Evolutionary conservation across 2,113 vertebrate genomes (phyloP), one percentile per base, ranked within the genome.

Genomic region (Azemiops feae): DNA sequence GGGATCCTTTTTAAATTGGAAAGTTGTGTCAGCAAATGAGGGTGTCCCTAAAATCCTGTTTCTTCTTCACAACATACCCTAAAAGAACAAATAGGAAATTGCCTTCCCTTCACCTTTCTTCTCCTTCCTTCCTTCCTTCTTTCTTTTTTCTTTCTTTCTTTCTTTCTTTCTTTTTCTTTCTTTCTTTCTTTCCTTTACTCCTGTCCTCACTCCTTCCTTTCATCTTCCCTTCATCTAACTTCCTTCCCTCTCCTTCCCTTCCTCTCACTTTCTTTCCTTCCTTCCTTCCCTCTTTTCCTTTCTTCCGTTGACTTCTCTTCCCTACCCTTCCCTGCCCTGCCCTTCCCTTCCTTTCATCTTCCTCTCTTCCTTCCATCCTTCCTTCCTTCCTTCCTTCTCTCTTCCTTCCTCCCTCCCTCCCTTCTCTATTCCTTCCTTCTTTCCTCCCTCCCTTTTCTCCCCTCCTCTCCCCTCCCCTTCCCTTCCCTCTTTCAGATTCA

Each of bases 281-380:
- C 45, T 45, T 45, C 45, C 45, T 64, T 64, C 9, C 58, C 30
- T 64, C 60, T 0, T 64, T 69, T 1, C 60, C 12, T 69, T 23
- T 58, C 25, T 60, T 10, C 25, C 9, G 3, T 10, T 64, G 10
- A 12, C 2, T 16, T 53, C 52, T 53, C 20, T 57, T 58, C 7
- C 22, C 23, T 25, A 6, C 53, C 2, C 1, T 54, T 1, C 23
- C 57, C 8, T 16, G 0, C 9, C 6, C n/a, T n/a, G n/a, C n/a
- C n/a, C n/a, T n/a, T n/a, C n/a, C n/a, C n/a, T n/a, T n/a, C 5
- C 55, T 57, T 57, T 2, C 57, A 2, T 58, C 57, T 22, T 27
- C 57, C 58, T 30, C 58, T 7, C 58, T 30, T 30, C 27, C 60
- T 25, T 58, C 14, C 64, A 5, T 2, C n/a, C 64, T 69, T 16